A percentile compares a stretch with the other conserved stretches of the same genome.
Conservation (phyloP, 2,113 vertebrate genomes). For the Tonatia bakeri region DNA sequence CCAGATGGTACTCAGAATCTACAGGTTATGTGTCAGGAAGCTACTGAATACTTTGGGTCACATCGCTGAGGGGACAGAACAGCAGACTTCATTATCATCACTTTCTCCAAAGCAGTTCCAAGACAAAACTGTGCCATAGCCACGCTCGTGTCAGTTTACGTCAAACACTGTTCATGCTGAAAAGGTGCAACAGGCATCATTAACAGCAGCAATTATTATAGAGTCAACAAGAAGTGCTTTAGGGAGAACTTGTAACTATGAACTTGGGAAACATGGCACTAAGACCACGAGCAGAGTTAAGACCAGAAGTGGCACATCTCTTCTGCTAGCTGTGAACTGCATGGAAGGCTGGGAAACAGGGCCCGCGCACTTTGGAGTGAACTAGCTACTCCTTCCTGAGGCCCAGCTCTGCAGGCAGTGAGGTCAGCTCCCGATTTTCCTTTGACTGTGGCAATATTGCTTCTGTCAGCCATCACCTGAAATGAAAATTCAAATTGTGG, state of each 20-base stretch:
- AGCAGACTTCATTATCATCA: neutral
- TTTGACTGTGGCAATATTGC: neutral
- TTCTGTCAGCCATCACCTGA: neutral
- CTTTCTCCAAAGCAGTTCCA: neutral
- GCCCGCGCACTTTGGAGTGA: fast-evolving
- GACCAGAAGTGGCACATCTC: neutral
- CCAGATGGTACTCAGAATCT: neutral
- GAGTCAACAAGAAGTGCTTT: neutral
- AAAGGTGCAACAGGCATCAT: neutral
- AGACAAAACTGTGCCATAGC: neutral
- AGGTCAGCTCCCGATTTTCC: neutral
- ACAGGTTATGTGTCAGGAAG: neutral
- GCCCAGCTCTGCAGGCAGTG: neutral
- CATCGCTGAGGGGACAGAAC: neutral
- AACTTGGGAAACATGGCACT: neutral
- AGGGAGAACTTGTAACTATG: neutral
- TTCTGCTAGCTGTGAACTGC: neutral
- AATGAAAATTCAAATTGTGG: neutral
- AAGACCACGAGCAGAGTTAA: neutral
- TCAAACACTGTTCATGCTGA: neutral
- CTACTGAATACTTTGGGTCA: neutral
- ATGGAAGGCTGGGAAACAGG: neutral
- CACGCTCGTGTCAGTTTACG: neutral
- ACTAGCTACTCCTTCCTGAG: neutral
- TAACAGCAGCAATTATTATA: neutral